phyloP scores from a whole-genome alignment of 2,113 vertebrate species.

The Thalassarche chlororhynchos region DNA sequence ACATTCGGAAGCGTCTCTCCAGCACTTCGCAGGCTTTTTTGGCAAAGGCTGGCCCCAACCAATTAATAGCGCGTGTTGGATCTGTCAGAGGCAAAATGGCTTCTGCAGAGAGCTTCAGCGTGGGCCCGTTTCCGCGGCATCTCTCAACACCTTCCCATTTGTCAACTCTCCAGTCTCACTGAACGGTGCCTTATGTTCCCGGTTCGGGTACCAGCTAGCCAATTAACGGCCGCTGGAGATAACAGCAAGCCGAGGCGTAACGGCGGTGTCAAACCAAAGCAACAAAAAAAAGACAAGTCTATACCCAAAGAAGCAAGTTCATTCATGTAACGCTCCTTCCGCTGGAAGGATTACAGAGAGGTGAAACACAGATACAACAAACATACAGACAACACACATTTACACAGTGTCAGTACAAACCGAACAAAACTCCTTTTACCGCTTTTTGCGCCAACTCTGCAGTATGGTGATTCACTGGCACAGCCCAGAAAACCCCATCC shows the following conservation, averaged over 20 bases:
- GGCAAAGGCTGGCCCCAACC: constrained; percentile 19
- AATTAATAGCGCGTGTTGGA: neutral
- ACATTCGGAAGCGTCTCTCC: neutral
- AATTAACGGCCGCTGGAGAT: neutral
- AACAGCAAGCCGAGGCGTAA: neutral
- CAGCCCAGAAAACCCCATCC: neutral
- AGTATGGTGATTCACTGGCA: neutral
- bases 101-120: constrained; percentile 16
- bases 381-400: neutral
- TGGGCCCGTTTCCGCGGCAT: neutral
- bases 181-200: neutral
- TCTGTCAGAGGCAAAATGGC: constrained; percentile 44
- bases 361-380: neutral
- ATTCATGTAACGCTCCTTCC: neutral
- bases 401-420: neutral
- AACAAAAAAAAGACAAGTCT: neutral
- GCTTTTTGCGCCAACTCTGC: neutral
- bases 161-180: neutral
- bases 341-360: neutral
- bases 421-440: constrained; percentile 55
- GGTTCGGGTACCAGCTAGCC: neutral
- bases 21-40: neutral
- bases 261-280: neutral
- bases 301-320: neutral
- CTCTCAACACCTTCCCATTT: constrained; percentile 41